Conservation (phyloP, 2,888 invertebrate genomes). For the Lottia gigantea region DNA sequence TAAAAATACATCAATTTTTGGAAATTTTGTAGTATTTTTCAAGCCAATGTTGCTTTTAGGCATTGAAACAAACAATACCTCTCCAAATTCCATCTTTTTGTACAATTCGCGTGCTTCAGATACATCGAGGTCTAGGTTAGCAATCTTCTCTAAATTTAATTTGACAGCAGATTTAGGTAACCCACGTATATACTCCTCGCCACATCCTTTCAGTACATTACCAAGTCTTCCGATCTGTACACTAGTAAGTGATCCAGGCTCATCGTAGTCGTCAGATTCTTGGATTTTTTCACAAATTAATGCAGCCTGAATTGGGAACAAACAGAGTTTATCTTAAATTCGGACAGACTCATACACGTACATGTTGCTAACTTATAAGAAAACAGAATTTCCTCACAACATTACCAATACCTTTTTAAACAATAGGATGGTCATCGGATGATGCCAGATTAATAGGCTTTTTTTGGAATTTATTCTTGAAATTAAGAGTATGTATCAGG, state of each 20-base stretch:
- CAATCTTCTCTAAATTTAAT: slow-evolving; percentile 2
- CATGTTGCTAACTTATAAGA: no score
- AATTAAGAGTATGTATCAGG: no score
- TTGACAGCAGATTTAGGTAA: slow-evolving; percentile 11
- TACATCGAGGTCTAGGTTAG: slow-evolving; percentile 15
- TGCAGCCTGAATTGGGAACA: slow-evolving; percentile 7
- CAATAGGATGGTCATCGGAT: no score
- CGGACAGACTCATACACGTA: background rate
- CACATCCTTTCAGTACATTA: slow-evolving; percentile 16
- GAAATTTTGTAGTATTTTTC: no score
- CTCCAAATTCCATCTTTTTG: slow-evolving; percentile 1
- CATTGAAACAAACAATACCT: background rate
- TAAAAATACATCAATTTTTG: no score
- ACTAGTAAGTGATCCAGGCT: background rate
- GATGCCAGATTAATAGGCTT: no score
- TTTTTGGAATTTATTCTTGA: no score
- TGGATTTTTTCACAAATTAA: slow-evolving; percentile 15
- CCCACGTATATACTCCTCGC: slow-evolving; percentile 12
- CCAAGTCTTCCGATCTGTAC: slow-evolving; percentile 7
- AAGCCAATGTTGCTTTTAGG: background rate
- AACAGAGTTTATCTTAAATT: background rate
- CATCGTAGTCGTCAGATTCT: slow-evolving; percentile 12
- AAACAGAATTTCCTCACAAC: no score
- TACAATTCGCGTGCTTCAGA: slow-evolving; percentile 15
- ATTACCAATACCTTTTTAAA: no score